Base-by-base conservation (phyloP, 2,888 invertebrate species). In the Ceratothoa steindachneri region DNA sequence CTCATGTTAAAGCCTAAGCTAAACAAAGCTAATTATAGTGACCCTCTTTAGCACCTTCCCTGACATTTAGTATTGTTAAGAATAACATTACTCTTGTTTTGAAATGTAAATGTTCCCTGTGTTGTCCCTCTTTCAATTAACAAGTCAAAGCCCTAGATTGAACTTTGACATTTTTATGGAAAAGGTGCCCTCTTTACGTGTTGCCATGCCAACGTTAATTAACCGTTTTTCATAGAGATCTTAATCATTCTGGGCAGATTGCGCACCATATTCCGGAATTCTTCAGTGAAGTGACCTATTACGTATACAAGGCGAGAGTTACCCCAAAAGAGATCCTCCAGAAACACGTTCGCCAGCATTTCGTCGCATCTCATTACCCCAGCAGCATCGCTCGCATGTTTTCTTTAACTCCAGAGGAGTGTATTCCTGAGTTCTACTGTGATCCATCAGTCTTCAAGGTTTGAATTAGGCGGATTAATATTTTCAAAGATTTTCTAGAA, bases 381-480 rank as follows among this genome's bases (percentile, higher is more conserved):
- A 90, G 89, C 2, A 93, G 93, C 0, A 93, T 98, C 83, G 92
- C 92, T 82, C 88, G 97, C 52, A 87, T 97, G 84, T 95, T 96
- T 82, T 92, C 94, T 82, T 98, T 97, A 97, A 97, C 97, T 0
- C 98, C 98, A 0, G 98, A 98, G 83, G 98, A 99, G 85, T 97
- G 97, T 83, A 95, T 98, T 83, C 97, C 98, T 0, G 97, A 98
- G 85, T 97, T 98, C 86, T 99, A 92, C 84, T 91, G 91, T 0
- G 96, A 97, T 85, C 92, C 97, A 0, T 88, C 88, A 76, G 92
- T 98, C 69, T 97, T 98, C 84, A 91, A 92, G 83, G 87, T 86
- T 82, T 74, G 70, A 41, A 5, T 30, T 19, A 12, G 30, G n/a
- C 31, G n/a, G n/a, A n/a, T n/a, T n/a, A n/a, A n/a, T n/a, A n/a